phyloP scores from a whole-genome alignment of 2,888 invertebrate species.

The Sesia apiformis region DNA sequence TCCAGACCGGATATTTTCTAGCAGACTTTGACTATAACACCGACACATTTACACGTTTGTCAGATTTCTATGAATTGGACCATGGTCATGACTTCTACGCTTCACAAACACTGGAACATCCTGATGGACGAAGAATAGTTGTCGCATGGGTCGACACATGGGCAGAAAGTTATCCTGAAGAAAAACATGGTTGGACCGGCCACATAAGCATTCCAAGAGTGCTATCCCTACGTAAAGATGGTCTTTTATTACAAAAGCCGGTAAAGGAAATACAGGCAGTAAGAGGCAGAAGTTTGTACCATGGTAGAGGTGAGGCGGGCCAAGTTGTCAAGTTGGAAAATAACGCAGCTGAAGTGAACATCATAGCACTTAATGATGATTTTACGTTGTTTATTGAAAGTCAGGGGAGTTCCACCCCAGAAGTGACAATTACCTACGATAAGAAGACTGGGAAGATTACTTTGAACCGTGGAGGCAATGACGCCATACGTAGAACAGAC shows the following conservation, averaged over 20 bases:
- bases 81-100: conserved; percentile 19
- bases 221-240: conserved; percentile 7
- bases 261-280: background rate
- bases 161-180: conserved; percentile 13
- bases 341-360: background rate
- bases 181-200: conserved; percentile 16
- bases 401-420: background rate
- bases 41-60: conserved; percentile 2
- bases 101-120: conserved; percentile 12
- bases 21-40: conserved; percentile 16
- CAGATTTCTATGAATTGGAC: conserved; percentile 6
- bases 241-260: background rate
- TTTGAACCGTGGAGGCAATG: conserved; percentile 6
- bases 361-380: background rate
- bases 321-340: background rate
- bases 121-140: conserved; percentile 12
- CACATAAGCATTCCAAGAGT: conserved; percentile 15
- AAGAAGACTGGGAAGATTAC: conserved; percentile 1
- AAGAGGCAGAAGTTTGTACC: background rate
- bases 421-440: conserved; percentile 2
- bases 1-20: conserved; percentile 15
- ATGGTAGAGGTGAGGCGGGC: background rate
- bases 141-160: conserved; percentile 21
- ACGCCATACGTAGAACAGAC: conserved; percentile 3
- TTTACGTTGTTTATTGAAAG: background rate